Evolutionary conservation across 2,888 invertebrate species (phyloP), one percentile per base, ranked within the genome.

Genomic region (Drosophila affinis): DNA sequence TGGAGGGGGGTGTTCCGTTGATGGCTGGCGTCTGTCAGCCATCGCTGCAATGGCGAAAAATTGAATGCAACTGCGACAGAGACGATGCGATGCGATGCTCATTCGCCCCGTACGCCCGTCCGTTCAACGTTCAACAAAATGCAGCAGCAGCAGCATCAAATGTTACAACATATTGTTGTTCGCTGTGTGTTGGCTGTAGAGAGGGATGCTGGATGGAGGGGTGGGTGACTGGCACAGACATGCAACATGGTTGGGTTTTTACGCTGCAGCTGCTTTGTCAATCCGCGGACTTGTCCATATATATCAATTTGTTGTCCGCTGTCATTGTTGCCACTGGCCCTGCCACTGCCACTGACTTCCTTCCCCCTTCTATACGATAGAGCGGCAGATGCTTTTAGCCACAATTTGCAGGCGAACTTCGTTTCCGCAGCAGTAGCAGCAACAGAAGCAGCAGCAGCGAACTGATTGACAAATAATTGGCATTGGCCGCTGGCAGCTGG

Each of bases 191-290:
- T 9, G 9, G 44, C 17, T 9, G 34, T 0, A n/a, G 17, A n/a
- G 39, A 6, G n/a, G 47, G 14, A 18, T 9, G 51, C 32, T 52
- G 17, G 17, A 21, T 17, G 46, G 52, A 39, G 60, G 10, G 39
- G 3, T 14, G 5, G 5, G 5, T 14, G 34, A 14, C 29, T 55
- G 62, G 57, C 67, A 70, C 61, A 62, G 83, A 86, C 77, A 72
- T 77, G 72, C 80, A 64, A 88, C 87, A 83, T 80, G 87, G 72
- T 58, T 59, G 81, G 78, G 76, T 80, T 87, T 86, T 86, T 77
- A 83, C 76, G 76, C 72, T 79, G 88, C 76, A 72, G 78, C 78
- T 83, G 83, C 85, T 90, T 90, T 89, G 84, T 83, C 84, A 84
- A 84, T 78, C 77, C 76, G 75, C 74, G 78, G 78, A 83, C 75